Evolutionary conservation across 2,888 invertebrate genomes (phyloP), one percentile per base, ranked within the genome.

Genomic region (Microctonus aethiopoides): DNA sequence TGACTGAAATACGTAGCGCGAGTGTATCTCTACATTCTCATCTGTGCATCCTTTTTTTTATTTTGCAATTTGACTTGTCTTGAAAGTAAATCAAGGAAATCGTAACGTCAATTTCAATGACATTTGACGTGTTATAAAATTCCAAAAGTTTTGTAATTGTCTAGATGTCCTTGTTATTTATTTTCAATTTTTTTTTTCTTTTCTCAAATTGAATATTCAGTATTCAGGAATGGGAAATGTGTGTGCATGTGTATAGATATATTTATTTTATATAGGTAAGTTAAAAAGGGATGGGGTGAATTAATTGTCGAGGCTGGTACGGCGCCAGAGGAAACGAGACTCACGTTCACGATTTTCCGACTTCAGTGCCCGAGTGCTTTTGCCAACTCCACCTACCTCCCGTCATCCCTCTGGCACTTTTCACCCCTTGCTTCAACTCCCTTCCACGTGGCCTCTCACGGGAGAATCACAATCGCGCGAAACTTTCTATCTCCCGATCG

Each of bases 1-100:
- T 71, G 70, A 72, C 73, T 74, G 74, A 72, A 71, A 73, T 71
- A 74, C 69, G 68, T 64, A 51, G 61, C 52, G 22, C 16, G 29
- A 16, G 32, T 36, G 34, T n/a, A 10, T 26, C n/a, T 10, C 26
- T 11, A 9, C 16, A 1, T 16, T n/a, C 46, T 16, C 46, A 46
- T 46, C 46, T 46, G 46, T 16, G 46, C 46, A 46, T 46, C 16
- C n/a, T n/a, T n/a, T n/a, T n/a, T n/a, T n/a, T n/a, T n/a, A n/a
- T 46, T 46, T 46, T 46, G 46, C 46, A 46, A 46, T 46, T 16
- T 4, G 7, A 16, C 41, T n/a, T 4, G 7, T 16, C 41, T n/a
- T 57, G 5, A 11, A n/a, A 6, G n/a, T 57, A 7, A 57, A 57
- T 29, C 29, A 29, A 57, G 29, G 26, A 29, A 56, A 56, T 56